phyloP scores from a whole-genome alignment of 2,113 vertebrate species.

The Centropristis striata region DNA sequence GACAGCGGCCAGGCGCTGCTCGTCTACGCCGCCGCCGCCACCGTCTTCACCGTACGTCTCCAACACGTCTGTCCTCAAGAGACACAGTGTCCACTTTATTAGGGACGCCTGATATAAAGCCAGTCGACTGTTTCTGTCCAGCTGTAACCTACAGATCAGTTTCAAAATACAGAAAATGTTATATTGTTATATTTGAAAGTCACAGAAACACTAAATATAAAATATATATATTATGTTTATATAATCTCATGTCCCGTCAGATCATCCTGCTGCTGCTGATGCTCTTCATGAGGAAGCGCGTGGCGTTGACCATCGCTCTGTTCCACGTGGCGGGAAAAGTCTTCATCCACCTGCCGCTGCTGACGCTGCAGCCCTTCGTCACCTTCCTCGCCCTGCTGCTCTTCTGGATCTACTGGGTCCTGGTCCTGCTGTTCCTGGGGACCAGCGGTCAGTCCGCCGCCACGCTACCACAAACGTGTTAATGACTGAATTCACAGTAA shows the following conservation, averaged over 20 bases:
- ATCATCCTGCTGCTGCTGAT: constrained; percentile 94
- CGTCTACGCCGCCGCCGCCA: constrained; percentile 93
- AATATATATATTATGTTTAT: too few species aligned
- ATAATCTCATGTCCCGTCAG: too few species aligned
- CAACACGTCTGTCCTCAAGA: too few species aligned
- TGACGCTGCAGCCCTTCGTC: constrained; percentile 97
- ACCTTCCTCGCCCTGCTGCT: constrained; percentile 94
- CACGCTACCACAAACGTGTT: too few species aligned
- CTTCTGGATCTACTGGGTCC: constrained; percentile 97
- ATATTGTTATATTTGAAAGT: too few species aligned
- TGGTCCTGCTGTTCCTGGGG: constrained; percentile 95
- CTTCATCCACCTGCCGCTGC: constrained; percentile 94
- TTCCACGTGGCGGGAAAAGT: constrained; percentile 98
- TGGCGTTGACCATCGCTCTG: constrained; percentile 96
- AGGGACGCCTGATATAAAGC: too few species aligned
- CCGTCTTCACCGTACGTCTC: constrained; percentile 92
- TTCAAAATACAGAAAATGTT: too few species aligned
- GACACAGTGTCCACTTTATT: too few species aligned
- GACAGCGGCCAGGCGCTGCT: constrained; percentile 92
- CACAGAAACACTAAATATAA: too few species aligned
- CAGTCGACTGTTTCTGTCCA: too few species aligned
- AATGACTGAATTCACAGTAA: too few species aligned
- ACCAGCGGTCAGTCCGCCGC: constrained; percentile 87
- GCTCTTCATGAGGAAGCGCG: constrained; percentile 96
- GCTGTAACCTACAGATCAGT: too few species aligned